phyloP scores from a whole-genome alignment of 23 tunicate species.

The Halocynthia roretzi region DNA sequence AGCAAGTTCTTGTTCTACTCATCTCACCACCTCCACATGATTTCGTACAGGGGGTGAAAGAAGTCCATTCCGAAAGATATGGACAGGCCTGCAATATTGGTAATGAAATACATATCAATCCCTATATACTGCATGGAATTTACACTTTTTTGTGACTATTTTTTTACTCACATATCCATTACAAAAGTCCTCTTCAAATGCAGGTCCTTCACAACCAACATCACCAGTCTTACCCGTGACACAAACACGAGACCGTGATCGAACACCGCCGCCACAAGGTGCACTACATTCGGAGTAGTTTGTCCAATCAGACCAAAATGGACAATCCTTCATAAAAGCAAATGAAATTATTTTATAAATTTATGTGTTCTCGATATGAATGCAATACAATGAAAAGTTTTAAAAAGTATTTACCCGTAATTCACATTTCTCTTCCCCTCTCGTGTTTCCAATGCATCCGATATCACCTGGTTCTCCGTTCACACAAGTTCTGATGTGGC shows the following conservation, averaged over 20 bases:
- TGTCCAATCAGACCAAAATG: constrained; percentile 61
- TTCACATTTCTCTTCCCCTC: constrained; percentile 32
- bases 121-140: neutral
- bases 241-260: constrained; percentile 43
- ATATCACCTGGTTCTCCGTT: constrained; percentile 25
- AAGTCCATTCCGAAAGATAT: constrained; percentile 70
- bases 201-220: constrained; percentile 38
- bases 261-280: constrained; percentile 57
- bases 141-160: neutral
- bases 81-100: constrained; percentile 49
- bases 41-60: constrained; percentile 33
- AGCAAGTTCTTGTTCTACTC: constrained; percentile 39
- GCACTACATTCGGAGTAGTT: constrained; percentile 43
- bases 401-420: neutral
- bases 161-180: constrained; percentile 39
- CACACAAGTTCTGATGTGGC: constrained; percentile 26
- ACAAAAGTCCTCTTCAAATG: constrained; percentile 42
- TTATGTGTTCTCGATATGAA: neutral
- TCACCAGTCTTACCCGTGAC: constrained; percentile 43
- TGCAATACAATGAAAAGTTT: neutral
- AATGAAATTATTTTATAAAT: neutral
- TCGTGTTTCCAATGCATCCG: constrained; percentile 6
- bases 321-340: constrained; percentile 32
- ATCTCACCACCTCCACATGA: constrained; percentile 60
- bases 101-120: neutral